A percentile compares a stretch with the other conserved stretches of the same genome.
These are phyloP conservation scores for Cichlasoma orientale DNA, from an alignment of 2,797 vertebrate species.

Conservation along the genomic window DNA sequence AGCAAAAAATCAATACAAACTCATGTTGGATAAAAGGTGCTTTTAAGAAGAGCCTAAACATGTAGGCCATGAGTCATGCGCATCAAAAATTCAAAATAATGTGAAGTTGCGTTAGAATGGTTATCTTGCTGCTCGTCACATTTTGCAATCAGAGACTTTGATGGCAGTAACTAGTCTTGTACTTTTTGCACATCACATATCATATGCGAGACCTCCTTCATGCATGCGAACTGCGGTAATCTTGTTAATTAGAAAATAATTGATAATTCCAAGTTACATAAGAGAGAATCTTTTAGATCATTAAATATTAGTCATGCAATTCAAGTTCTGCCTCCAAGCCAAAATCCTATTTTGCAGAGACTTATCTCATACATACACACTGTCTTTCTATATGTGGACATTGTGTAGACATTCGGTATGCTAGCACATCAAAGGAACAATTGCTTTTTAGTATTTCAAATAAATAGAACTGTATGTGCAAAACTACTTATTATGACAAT, in stretches of 20 bases:
- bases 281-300: constrained; percentile 67
- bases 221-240: constrained; percentile 28
- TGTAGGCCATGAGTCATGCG: neutral
- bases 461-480: neutral
- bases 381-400: constrained; percentile 8
- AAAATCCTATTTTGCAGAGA: constrained; percentile 42
- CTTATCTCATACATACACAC: neutral
- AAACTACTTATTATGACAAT: neutral
- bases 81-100: constrained; percentile 4
- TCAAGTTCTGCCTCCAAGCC: constrained; percentile 65
- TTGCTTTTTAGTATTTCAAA: neutral
- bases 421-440: neutral
- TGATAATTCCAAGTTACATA: constrained; percentile 63
- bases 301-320: constrained; percentile 77
- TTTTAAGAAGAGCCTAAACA: neutral
- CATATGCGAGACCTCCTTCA: constrained; percentile 8
- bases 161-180: neutral
- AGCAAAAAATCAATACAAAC: neutral
- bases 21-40: neutral
- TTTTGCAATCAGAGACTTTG: constrained; percentile 12
- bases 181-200: constrained; percentile 21
- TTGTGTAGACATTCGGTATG: neutral
- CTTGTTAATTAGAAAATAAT: constrained; percentile 63
- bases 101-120: neutral
- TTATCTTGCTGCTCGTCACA: neutral